Percentiles rank a stretch among this genome's conserved stretches.
These are phyloP conservation scores for Pipistrellus nathusii DNA, from an alignment of 2,797 vertebrate species.

Conservation along the genomic window DNA sequence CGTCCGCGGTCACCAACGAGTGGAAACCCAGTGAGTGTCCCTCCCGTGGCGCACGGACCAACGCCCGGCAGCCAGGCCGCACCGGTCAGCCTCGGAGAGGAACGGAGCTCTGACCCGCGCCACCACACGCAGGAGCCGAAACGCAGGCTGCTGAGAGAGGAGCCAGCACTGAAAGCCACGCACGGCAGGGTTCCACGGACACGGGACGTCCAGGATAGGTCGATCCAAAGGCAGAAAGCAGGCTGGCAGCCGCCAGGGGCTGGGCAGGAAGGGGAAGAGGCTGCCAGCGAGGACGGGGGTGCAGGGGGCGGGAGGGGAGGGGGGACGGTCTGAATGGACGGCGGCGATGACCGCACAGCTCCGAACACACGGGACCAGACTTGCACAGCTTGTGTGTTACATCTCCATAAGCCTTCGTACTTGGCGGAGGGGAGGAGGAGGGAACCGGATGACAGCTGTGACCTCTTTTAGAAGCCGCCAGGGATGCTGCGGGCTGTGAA, in stretches of 20 bases:
- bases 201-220: accelerated
- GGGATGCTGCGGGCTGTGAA: accelerated
- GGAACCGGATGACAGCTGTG: not conserved
- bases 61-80: not conserved
- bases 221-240: not conserved
- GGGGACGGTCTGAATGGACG: not conserved
- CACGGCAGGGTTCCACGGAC: accelerated
- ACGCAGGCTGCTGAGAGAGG: not conserved
- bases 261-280: accelerated
- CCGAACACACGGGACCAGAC: not conserved
- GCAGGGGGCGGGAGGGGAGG: accelerated
- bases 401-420: not conserved
- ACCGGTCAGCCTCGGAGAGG: accelerated
- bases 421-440: not conserved
- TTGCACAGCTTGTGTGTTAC: accelerated
- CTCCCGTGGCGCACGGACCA: accelerated
- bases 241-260: not conserved
- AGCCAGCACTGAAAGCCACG: not conserved
- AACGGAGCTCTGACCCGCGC: accelerated
- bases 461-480: not conserved
- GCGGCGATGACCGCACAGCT: accelerated
- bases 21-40: accelerated
- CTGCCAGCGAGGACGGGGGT: accelerated
- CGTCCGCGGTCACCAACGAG: accelerated
- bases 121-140: accelerated